These are phyloP conservation scores for Holacanthella duospinosa DNA, from an alignment of 2,888 invertebrate species.

Conservation along the genomic window DNA sequence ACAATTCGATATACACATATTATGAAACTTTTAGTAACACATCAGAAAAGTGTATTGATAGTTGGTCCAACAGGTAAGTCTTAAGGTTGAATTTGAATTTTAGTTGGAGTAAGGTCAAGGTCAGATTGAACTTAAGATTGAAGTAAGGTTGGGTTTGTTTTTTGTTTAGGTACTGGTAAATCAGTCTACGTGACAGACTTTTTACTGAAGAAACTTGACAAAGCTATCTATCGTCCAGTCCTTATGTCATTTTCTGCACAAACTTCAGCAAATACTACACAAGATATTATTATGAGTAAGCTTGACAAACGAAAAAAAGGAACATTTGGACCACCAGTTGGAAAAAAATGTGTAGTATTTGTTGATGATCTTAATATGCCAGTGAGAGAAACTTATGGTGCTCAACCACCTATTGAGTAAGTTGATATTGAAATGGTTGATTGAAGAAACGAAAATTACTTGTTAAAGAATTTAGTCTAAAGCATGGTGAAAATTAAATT, in stretches of 20 bases:
- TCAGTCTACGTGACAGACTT: constrained; percentile 48
- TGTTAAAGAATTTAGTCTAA: too few species aligned
- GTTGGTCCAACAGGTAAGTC: constrained; percentile 92
- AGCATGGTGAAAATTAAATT: background rate
- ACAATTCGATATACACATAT: constrained; percentile 73
- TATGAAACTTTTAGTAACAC: constrained; percentile 65
- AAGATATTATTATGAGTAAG: constrained; percentile 89
- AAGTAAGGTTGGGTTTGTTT: constrained; percentile 44
- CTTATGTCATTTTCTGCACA: constrained; percentile 89
- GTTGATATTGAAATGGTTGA: background rate
- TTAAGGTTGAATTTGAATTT: too few species aligned
- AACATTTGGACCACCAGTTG: constrained; percentile 82
- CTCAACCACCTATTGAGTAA: constrained; percentile 82
- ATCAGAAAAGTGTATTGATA: constrained; percentile 72
- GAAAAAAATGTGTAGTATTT: constrained; percentile 78
- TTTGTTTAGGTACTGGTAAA: background rate
- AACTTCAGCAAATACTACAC: constrained; percentile 84
- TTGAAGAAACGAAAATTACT: too few species aligned
- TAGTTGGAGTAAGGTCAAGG: too few species aligned
- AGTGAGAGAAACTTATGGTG: constrained; percentile 74
- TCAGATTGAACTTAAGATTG: background rate
- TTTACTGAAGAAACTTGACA: constrained; percentile 67
- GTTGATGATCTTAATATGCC: constrained; percentile 97
- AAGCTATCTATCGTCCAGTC: constrained; percentile 66
- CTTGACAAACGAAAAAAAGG: constrained; percentile 86